Evolutionary conservation across 2,797 vertebrate species (phyloP), one percentile per base, ranked within the genome.

Genomic region (Dromococcyx pavoninus): DNA sequence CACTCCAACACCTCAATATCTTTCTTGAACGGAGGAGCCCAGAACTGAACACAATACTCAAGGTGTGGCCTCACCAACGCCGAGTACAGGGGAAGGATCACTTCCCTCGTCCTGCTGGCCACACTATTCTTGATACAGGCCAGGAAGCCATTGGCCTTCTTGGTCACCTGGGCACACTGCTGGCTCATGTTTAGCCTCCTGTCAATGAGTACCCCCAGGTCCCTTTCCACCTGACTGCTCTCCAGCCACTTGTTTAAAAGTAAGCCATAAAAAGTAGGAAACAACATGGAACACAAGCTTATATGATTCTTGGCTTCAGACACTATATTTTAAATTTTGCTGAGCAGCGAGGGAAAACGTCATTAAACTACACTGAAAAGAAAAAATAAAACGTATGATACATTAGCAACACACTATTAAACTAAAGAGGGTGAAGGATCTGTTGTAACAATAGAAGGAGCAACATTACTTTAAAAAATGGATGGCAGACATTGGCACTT

Each of bases 181-280:
- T n/a, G n/a, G n/a, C n/a, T n/a, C n/a, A n/a, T n/a, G n/a, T n/a
- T n/a, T n/a, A n/a, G n/a, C n/a, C n/a, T n/a, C n/a, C n/a, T n/a
- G n/a, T n/a, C n/a, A n/a, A n/a, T n/a, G n/a, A n/a, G n/a, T n/a
- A n/a, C n/a, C n/a, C n/a, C n/a, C n/a, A n/a, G n/a, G n/a, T n/a
- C n/a, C n/a, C n/a, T n/a, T n/a, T n/a, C n/a, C n/a, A n/a, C n/a
- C n/a, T n/a, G n/a, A n/a, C n/a, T n/a, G n/a, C n/a, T n/a, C n/a
- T n/a, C n/a, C n/a, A n/a, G n/a, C n/a, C n/a, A n/a, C n/a, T 41
- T 77, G 28, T 23, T 88, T 91, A 78, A 78, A 92, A 94, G 48
- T 43, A 85, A 87, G 33, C 54, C 39, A 85, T 76, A 54, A 71
- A 82, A 91, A 65, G 43, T 54, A 87, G 66, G 7, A 62, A 3